phyloP scores from a whole-genome alignment of 64 coral and sea anemone genomes.

The Orbicella faveolata region DNA sequence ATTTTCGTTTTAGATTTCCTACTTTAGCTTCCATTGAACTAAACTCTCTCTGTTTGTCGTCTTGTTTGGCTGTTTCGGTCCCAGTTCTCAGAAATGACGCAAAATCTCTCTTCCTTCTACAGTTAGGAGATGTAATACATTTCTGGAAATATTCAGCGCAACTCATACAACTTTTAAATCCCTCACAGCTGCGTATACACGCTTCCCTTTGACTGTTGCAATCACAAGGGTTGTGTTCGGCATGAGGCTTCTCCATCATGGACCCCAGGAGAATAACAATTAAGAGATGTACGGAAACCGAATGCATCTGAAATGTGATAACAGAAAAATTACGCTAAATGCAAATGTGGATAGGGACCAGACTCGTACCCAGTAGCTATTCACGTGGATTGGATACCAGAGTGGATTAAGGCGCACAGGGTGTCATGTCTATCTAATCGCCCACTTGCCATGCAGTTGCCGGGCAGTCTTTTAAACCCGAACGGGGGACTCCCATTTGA shows the following conservation, averaged over 20 bases:
- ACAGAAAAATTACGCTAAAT: background rate
- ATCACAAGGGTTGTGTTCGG: background rate
- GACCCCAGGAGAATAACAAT: background rate
- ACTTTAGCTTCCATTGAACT: background rate
- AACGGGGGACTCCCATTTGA: no score
- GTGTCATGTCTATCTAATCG: no score
- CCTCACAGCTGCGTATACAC: background rate
- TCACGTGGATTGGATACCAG: background rate
- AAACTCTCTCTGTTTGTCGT: background rate
- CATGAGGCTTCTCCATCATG: background rate
- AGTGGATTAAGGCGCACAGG: background rate
- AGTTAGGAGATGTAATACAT: background rate
- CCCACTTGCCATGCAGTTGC: no score
- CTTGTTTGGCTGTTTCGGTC: no score
- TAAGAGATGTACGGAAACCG: background rate
- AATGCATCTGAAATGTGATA: background rate
- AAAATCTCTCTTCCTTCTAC: background rate
- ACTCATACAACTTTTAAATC: no score
- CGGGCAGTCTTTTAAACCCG: no score
- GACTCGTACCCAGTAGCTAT: background rate
- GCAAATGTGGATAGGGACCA: no score
- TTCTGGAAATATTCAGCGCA: background rate
- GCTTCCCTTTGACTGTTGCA: background rate
- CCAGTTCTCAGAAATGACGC: background rate
- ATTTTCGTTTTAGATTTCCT: background rate